Conservation (phyloP, 2,888 invertebrate species). For the Sialis fuliginosa region DNA sequence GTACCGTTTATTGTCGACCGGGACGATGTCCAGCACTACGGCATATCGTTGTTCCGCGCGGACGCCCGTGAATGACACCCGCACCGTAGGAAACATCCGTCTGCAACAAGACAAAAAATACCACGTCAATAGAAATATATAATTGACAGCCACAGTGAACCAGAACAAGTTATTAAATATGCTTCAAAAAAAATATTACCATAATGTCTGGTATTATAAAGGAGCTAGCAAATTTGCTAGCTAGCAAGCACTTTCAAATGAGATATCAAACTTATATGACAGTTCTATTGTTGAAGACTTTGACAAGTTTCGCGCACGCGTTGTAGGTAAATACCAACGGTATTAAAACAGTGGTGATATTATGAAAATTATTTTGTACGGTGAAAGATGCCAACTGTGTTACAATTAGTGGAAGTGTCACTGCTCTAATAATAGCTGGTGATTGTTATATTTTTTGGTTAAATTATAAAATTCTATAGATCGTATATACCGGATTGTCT, state of each 20-base stretch:
- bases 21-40: conserved; percentile 63
- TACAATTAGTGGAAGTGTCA: too few species aligned
- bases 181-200: not conserved
- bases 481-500: too few species aligned
- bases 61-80: conserved; percentile 54
- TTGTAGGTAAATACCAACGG: too few species aligned
- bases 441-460: too few species aligned
- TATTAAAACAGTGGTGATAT: too few species aligned
- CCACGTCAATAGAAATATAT: not conserved
- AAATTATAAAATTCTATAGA: too few species aligned
- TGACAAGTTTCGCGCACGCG: not conserved
- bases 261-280: too few species aligned
- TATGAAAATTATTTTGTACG: too few species aligned
- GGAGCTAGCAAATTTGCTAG: not conserved
- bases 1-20: conserved; percentile 62
- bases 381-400: too few species aligned
- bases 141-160: not conserved
- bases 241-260: too few species aligned
- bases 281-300: too few species aligned
- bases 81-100: conserved; percentile 67
- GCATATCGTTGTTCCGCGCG: conserved; percentile 48
- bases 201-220: not conserved
- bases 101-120: conserved; percentile 28
- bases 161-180: not conserved
- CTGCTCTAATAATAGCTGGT: too few species aligned